Conservation (phyloP, 2,113 vertebrate genomes). For the Hyaena hyaena region DNA sequence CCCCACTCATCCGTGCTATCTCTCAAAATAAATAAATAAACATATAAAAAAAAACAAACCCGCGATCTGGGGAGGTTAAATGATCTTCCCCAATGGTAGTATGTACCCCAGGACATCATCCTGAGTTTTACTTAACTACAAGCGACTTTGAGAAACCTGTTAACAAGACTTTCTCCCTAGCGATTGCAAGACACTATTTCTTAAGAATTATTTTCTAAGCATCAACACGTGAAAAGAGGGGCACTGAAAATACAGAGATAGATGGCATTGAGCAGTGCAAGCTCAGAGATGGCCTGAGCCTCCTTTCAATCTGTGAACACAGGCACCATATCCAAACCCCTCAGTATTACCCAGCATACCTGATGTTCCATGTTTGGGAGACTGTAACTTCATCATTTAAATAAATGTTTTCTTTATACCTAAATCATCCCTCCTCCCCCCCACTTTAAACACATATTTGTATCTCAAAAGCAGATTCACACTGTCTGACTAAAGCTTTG, state of each 20-base stretch:
- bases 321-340: not conserved
- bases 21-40: too few relatives aligned
- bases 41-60: too few relatives aligned
- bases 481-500: not conserved
- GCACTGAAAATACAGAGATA: not conserved
- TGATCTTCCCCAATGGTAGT: not conserved
- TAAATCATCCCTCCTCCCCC: not conserved
- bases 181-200: not conserved
- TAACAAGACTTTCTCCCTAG: constrained; percentile 7
- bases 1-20: too few relatives aligned
- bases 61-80: not conserved
- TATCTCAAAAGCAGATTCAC: not conserved
- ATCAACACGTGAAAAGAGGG: not conserved
- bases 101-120: not conserved
- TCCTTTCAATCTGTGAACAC: not conserved
- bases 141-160: not conserved
- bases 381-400: not conserved
- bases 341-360: too few relatives aligned
- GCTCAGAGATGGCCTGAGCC: too few relatives aligned
- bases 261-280: not conserved
- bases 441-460: not conserved
- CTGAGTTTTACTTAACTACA: not conserved
- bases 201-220: not conserved
- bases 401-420: not conserved
- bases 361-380: not conserved